Percentiles rank a stretch among this genome's conserved stretches.
Evolutionary conservation across 2,797 vertebrate genomes (phyloP).

Genomic region (Lithobates sylvaticus): DNA sequence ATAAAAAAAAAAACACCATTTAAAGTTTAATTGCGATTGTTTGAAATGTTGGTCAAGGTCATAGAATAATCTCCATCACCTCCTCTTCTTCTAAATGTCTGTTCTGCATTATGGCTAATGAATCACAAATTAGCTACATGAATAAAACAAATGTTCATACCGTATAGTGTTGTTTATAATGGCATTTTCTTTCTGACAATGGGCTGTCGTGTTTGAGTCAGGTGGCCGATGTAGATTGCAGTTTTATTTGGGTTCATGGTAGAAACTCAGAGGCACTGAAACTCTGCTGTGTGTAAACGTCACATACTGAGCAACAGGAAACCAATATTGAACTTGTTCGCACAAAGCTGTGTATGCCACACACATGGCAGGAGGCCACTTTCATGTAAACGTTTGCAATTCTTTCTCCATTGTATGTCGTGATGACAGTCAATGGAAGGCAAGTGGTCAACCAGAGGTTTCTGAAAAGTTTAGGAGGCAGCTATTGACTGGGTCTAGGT

Average conservation of each 20-base stretch:
- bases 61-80: neutral
- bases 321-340: neutral
- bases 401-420: neutral
- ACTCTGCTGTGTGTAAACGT: neutral
- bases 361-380: constrained; percentile 18
- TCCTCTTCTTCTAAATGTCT: neutral
- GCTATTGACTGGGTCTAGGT: neutral
- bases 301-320: constrained; percentile 15
- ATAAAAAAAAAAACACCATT: neutral
- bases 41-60: neutral
- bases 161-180: neutral
- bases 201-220: neutral
- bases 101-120: neutral
- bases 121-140: neutral
- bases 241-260: constrained; percentile 9
- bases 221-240: neutral
- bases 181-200: neutral
- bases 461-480: neutral
- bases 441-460: neutral
- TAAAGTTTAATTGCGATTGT: neutral
- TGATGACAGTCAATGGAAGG: neutral
- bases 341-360: neutral
- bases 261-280: neutral
- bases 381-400: neutral
- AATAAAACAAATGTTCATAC: neutral